phyloP scores from a whole-genome alignment of 2,888 invertebrate species.

The Ecliptopera silaceata region DNA sequence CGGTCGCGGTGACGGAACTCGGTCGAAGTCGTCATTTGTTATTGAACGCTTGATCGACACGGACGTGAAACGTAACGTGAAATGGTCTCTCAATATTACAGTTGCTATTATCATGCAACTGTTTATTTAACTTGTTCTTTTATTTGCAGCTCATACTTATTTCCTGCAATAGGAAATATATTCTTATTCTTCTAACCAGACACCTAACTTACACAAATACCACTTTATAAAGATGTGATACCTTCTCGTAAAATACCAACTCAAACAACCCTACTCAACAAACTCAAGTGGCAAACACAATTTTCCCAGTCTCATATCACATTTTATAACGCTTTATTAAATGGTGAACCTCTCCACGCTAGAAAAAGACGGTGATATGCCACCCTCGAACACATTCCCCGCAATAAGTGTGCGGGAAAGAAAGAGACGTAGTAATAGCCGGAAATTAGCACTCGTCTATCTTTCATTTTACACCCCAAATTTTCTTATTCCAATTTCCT shows the following conservation, averaged over 20 bases:
- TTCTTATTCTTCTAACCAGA: too few species aligned
- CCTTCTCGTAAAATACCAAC: slow-evolving; percentile 33
- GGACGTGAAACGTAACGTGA: slow-evolving; percentile 41
- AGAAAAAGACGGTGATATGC: slow-evolving; percentile 73
- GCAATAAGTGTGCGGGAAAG: slow-evolving; percentile 80
- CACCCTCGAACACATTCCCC: slow-evolving; percentile 62
- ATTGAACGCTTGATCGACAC: slow-evolving; percentile 45
- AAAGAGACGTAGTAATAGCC: slow-evolving; percentile 83
- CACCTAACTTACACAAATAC: background rate
- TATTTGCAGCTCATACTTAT: background rate
- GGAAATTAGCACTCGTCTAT: slow-evolving; percentile 90
- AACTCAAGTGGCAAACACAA: slow-evolving; percentile 31
- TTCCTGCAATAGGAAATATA: background rate
- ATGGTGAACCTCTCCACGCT: slow-evolving; percentile 59
- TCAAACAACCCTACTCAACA: slow-evolving; percentile 30
- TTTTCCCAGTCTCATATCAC: slow-evolving; percentile 37
- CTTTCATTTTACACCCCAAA: slow-evolving; percentile 90
- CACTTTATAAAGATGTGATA: slow-evolving; percentile 9
- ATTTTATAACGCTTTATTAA: slow-evolving; percentile 55
- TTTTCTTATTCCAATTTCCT: slow-evolving; percentile 90
- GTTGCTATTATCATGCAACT: background rate
- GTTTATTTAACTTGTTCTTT: background rate
- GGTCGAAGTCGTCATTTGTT: slow-evolving; percentile 54
- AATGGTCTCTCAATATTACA: slow-evolving; percentile 43
- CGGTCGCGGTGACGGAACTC: slow-evolving; percentile 59